These are phyloP conservation scores for Zoanthus sociatus DNA, from an alignment of 92 coral and sea anemone species.

Conservation along the genomic window DNA sequence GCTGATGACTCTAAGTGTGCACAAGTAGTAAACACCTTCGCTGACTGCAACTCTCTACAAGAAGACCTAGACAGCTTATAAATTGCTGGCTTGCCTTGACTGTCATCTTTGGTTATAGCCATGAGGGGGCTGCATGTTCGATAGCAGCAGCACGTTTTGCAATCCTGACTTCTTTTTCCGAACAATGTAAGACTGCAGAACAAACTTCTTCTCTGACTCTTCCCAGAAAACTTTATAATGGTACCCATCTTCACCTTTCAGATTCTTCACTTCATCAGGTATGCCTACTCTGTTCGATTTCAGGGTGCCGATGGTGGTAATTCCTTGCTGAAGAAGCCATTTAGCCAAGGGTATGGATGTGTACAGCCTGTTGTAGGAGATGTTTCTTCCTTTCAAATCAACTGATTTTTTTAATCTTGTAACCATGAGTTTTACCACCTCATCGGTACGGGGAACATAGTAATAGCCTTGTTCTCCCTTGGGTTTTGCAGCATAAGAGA, in stretches of 20 bases:
- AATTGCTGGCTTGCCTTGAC: neutral
- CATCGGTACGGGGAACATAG: conserved; percentile 42
- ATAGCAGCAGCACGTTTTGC: conserved; percentile 29
- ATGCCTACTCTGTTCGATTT: conserved; percentile 17
- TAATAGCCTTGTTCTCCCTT: conserved; percentile 10
- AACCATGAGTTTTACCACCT: conserved; percentile 32
- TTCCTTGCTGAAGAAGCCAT: conserved; percentile 31
- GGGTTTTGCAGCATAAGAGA: conserved; percentile 34
- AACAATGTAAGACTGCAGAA: neutral
- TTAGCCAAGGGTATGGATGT: conserved; percentile 1
- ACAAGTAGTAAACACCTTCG: too few relatives aligned
- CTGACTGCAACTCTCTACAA: too few relatives aligned
- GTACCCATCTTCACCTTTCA: neutral
- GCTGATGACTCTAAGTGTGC: too few relatives aligned
- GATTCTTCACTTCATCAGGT: neutral
- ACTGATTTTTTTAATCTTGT: neutral
- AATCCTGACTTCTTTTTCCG: neutral
- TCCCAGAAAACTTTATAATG: neutral
- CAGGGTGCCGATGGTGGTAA: conserved; percentile 19
- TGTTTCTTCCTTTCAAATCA: conserved; percentile 42
- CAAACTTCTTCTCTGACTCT: neutral
- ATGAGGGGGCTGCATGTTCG: conserved; percentile 25
- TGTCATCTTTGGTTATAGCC: conserved; percentile 23
- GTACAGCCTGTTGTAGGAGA: conserved; percentile 30
- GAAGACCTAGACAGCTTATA: conserved; percentile 13